Conservation (phyloP, 2,113 vertebrate species). For the Corythaeola cristata region DNA sequence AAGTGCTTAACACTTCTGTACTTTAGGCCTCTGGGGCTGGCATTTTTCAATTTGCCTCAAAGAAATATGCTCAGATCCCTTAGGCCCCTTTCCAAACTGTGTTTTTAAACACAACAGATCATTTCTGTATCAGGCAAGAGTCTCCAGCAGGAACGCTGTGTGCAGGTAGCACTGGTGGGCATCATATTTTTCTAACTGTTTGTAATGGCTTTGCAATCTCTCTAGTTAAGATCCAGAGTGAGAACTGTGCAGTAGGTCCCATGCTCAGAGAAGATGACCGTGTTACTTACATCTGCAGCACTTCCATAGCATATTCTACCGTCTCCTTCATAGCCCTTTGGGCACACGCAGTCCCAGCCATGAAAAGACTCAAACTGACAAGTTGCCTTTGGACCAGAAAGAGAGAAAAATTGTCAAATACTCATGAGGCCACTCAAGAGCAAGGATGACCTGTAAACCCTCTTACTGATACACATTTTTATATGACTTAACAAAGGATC, state of each 20-base stretch:
- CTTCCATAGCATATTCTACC: conserved; percentile 86
- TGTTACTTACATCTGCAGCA: conserved; percentile 77
- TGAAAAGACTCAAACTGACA: conserved; percentile 68
- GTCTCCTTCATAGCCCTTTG: conserved; percentile 79
- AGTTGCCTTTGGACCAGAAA: conserved; percentile 70
- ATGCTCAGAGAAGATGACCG: background rate
- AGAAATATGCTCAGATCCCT: background rate
- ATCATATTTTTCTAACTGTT: background rate
- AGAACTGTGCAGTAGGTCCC: background rate
- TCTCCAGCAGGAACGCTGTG: background rate
- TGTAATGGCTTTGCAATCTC: background rate
- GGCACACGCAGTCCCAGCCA: conserved; percentile 86
- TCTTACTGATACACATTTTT: background rate
- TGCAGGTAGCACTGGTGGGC: background rate
- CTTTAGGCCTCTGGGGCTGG: background rate
- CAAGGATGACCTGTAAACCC: background rate
- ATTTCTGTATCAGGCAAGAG: background rate
- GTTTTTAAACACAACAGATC: background rate
- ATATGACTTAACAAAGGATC: background rate
- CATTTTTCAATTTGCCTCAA: background rate
- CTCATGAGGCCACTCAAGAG: background rate
- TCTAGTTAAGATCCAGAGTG: background rate
- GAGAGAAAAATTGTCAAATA: background rate
- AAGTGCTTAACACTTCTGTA: background rate
- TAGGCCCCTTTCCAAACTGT: background rate